A percentile compares a stretch with the other conserved stretches of the same genome.
Conservation (phyloP, 2,797 vertebrate species). For the Sebastes wilsoni region DNA sequence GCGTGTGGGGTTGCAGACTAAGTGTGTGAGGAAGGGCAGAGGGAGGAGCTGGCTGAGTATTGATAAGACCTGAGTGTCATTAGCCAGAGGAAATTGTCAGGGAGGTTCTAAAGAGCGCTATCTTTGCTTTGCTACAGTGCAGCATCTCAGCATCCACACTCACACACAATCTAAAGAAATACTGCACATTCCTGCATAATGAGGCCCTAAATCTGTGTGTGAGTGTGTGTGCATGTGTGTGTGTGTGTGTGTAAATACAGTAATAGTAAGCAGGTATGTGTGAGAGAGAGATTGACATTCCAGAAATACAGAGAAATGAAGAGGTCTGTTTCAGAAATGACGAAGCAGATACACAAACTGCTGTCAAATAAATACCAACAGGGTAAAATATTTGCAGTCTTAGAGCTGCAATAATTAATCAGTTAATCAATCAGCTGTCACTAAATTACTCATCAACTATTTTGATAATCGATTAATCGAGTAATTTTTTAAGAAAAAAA, state of each 20-base stretch:
- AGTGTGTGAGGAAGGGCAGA: conserved; percentile 45
- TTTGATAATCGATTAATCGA: too few species aligned
- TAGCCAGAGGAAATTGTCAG: conserved; percentile 76
- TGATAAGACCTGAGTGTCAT: conserved; percentile 69
- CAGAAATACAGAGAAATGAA: conserved; percentile 20
- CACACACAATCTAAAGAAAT: conserved; percentile 91
- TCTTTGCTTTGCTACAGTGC: conserved; percentile 74
- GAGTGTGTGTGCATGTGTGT: conserved; percentile 38
- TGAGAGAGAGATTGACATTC: conserved; percentile 48
- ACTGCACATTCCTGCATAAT: conserved; percentile 97
- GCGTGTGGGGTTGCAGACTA: conserved; percentile 59
- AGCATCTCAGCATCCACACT: conserved; percentile 88
- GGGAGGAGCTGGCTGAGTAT: conserved; percentile 38
- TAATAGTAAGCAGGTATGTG: conserved; percentile 56
- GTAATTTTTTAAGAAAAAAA: background rate
- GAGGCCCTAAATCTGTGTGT: conserved; percentile 54
- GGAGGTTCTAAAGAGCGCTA: conserved; percentile 72
- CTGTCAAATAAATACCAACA: background rate
- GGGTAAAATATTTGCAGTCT: background rate
- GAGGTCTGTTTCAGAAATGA: conserved; percentile 8
- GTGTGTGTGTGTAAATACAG: conserved; percentile 57
- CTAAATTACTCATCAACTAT: too few species aligned
- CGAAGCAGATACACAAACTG: conserved; percentile 20
- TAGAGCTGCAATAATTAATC: too few species aligned
- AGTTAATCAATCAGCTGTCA: too few species aligned